phyloP scores from a whole-genome alignment of 2,113 vertebrate genomes.

The Phainopepla nitens region DNA sequence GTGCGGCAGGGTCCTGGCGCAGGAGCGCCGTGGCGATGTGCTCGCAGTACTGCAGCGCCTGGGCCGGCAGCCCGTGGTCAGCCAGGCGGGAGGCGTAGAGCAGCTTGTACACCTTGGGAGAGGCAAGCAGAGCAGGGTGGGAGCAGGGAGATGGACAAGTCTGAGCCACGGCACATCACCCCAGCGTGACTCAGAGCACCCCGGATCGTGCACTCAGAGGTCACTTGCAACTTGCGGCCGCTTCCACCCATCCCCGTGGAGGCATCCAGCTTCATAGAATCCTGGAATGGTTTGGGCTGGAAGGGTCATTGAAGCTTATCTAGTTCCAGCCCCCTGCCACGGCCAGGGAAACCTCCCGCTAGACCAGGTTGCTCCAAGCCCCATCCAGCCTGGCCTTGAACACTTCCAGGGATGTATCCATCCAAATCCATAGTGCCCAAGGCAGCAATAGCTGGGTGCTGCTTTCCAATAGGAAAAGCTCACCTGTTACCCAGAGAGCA shows the following conservation, averaged over 20 bases:
- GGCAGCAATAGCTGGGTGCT: background rate
- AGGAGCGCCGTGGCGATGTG: constrained; percentile 72
- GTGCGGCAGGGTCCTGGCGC: constrained; percentile 22
- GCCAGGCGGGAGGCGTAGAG: constrained; percentile 86
- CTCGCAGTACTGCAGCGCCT: constrained; percentile 90
- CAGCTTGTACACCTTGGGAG: constrained; percentile 84
- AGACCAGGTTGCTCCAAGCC: background rate
- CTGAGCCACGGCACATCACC: rapidly evolving
- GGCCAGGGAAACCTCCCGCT: background rate
- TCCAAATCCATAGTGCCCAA: rapidly evolving
- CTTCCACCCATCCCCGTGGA: background rate
- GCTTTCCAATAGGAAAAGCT: background rate
- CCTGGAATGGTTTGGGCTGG: background rate
- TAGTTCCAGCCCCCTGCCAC: background rate
- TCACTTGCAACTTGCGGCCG: background rate
- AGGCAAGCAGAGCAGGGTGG: background rate
- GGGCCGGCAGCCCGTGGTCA: constrained; percentile 81
- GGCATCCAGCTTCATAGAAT: background rate
- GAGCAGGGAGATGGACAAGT: rapidly evolving
- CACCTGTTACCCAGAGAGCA: background rate
- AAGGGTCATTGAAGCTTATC: background rate
- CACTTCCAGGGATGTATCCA: background rate
- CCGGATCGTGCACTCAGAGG: background rate
- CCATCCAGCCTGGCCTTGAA: background rate
- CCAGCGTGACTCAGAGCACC: rapidly evolving